A percentile compares a stretch with the other conserved stretches of the same genome.
Conservation (phyloP, 1,140 invertebrate species). For the Hycleus cichorii region DNA sequence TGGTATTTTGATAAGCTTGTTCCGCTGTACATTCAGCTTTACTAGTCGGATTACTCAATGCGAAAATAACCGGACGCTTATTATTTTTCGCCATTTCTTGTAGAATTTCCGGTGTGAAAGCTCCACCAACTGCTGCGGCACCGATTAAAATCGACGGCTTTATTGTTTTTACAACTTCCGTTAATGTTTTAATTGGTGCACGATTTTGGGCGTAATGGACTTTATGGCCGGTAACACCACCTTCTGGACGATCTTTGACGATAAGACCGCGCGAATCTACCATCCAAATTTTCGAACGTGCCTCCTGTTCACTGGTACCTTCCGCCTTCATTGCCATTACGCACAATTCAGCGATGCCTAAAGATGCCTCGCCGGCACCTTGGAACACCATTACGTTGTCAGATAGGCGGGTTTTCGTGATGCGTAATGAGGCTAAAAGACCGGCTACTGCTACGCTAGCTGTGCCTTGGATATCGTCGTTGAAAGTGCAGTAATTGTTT, state of each 20-base stretch:
- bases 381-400: constrained; percentile 85
- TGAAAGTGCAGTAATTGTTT: constrained; percentile 84
- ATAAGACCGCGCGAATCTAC: constrained; percentile 69
- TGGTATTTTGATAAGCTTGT: constrained; percentile 77
- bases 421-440: constrained; percentile 69
- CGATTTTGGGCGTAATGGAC: constrained; percentile 65
- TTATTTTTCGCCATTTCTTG: constrained; percentile 73
- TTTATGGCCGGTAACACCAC: constrained; percentile 71
- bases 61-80: constrained; percentile 81
- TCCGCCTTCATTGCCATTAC: constrained; percentile 81
- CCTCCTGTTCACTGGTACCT: constrained; percentile 63
- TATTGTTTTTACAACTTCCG: constrained; percentile 66
- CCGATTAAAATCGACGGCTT: constrained; percentile 83
- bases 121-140: constrained; percentile 72
- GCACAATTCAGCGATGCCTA: constrained; percentile 80
- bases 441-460: constrained; percentile 87
- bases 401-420: constrained; percentile 68
- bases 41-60: constrained; percentile 91
- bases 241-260: constrained; percentile 66
- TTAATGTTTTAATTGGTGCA: constrained; percentile 59
- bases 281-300: constrained; percentile 64
- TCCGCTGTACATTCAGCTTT: constrained; percentile 98
- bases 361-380: constrained; percentile 70
- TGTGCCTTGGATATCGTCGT: constrained; percentile 94
- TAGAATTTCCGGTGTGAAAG: constrained; percentile 80